Percentiles rank a stretch among this genome's conserved stretches.
Conservation (phyloP, 2,797 vertebrate genomes). For the Ptychobarbus kaznakovi region DNA sequence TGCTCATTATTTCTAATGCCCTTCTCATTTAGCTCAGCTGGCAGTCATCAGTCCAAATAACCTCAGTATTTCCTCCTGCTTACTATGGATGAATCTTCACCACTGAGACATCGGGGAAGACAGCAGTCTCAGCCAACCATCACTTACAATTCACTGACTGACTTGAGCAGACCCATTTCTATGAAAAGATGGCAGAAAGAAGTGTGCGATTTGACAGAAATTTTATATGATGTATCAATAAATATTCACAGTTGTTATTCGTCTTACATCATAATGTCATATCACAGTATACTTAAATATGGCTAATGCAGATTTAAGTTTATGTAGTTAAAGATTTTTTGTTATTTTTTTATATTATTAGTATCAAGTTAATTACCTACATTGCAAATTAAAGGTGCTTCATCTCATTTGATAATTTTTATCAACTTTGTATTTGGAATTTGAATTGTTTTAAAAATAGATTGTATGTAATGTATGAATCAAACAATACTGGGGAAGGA, state of each 20-base stretch:
- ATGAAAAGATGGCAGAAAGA: constrained; percentile 5
- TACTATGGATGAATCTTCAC: constrained; percentile 13
- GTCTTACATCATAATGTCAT: background rate
- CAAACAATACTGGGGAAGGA: background rate
- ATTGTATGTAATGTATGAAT: background rate
- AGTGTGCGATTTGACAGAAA: background rate
- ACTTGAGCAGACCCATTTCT: constrained; percentile 23
- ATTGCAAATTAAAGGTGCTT: background rate
- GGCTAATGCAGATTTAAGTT: background rate
- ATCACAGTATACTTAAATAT: background rate
- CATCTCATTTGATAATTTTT: background rate
- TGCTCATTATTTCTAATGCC: constrained; percentile 1
- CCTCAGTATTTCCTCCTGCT: constrained; percentile 31
- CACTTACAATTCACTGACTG: constrained; percentile 27
- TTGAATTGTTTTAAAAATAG: background rate
- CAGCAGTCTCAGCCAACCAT: constrained; percentile 25
- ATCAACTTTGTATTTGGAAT: background rate
- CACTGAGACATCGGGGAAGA: background rate
- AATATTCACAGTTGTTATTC: background rate
- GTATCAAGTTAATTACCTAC: background rate
- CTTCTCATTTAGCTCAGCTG: constrained; percentile 31
- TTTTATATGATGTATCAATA: background rate
- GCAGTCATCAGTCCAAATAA: constrained; percentile 42
- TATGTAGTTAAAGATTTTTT: too few species aligned
- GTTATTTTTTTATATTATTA: background rate